Evolutionary conservation across 2,888 invertebrate species (phyloP), one percentile per base, ranked within the genome.

Genomic region (Tetramorium bicarinatum): DNA sequence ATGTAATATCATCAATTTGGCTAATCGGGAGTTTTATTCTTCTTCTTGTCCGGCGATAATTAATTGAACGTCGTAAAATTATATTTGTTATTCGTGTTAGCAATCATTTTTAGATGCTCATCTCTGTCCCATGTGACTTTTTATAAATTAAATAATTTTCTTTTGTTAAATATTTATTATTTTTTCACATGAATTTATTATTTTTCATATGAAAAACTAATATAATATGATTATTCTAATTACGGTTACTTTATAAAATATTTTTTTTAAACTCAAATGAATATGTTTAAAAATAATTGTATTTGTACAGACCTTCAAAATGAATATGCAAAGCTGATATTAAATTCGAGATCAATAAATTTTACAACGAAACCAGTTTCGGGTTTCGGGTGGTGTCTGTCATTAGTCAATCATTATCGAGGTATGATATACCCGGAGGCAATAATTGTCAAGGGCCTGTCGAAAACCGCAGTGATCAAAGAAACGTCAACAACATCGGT

Each of bases 401-500:
- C 49, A 21, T 67, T 21, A 34, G 9, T 41, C 72, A 44, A 76
- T 71, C 44, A 79, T 71, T 56, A 72, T 72, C 74, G 56, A 56
- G 56, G 44, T 72, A 44, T 34, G 56, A 44, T 34, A 21, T 71
- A 21, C 18, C 77, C 29, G 18, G 34, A 41, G 44, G 74, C 74
- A 44, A 79, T 79, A 79, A 79, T 72, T 79, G 79, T 79, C 79
- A 72, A 56, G 29, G n/a, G 74, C 44, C 29, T 71, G 56, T 72
- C 74, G 56, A 79, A 77, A 79, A 79, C 44, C 29, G 34, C 56
- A 18, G 21, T 34, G 79, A 79, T 79, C 79, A 79, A 79, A 79
- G 79, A 56, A 79, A 56, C 34, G 74, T 77, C 76, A 56, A 72
- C 56, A 25, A 21, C 74, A 79, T 44, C 7, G 75, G 1, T 62